These are phyloP conservation scores for Pristionchus maxplancki DNA, from an alignment of 2,888 invertebrate genomes.

Conservation along the genomic window DNA sequence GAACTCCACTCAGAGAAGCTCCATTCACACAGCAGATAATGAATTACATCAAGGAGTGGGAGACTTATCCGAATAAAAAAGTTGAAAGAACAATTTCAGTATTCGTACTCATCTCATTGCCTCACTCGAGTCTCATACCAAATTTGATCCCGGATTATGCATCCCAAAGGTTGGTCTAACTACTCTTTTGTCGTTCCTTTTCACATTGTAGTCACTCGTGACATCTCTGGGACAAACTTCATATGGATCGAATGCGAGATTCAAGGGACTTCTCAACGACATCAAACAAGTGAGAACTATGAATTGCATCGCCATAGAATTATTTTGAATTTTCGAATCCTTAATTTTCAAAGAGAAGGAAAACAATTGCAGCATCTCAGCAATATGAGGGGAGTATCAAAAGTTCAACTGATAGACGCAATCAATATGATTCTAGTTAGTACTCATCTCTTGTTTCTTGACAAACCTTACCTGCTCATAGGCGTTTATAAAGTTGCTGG, in stretches of 20 bases:
- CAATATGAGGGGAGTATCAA: neutral
- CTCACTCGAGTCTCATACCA: neutral
- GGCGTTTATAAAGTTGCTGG: neutral
- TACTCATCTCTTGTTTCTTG: too few species aligned
- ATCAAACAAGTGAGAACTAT: neutral
- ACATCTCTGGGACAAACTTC: neutral
- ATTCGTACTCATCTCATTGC: neutral
- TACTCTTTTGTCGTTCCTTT: too few species aligned
- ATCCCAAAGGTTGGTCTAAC: neutral
- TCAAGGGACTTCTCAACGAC: neutral
- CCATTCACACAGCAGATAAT: neutral
- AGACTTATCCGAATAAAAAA: neutral
- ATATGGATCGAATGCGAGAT: neutral
- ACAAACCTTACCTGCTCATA: too few species aligned
- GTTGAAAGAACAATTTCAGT: neutral
- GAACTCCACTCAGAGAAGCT: neutral
- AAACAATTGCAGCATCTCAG: neutral
- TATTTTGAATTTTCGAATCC: too few species aligned
- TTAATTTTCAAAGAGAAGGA: too few species aligned
- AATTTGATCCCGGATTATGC: neutral
- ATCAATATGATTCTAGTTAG: slow-evolving; percentile 8
- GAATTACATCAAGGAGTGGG: neutral
- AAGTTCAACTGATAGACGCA: neutral
- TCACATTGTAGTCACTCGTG: neutral
- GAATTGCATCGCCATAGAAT: too few species aligned